Evolutionary conservation across 2,113 vertebrate genomes (phyloP), one percentile per base, ranked within the genome.

Genomic region (Arothron firmamentum): DNA sequence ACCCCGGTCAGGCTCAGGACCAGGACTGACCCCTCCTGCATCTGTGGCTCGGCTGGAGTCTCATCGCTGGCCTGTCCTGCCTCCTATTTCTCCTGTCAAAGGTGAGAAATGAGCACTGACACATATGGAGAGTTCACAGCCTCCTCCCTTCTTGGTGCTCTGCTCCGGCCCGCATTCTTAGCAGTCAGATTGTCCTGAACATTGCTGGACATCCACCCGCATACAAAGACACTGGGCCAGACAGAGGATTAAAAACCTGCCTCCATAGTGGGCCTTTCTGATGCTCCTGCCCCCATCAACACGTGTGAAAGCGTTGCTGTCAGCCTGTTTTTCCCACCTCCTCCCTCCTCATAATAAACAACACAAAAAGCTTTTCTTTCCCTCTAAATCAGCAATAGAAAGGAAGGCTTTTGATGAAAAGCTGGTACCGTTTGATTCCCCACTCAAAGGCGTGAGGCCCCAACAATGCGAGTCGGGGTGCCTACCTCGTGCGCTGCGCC

Each of bases 391-490:
- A 80, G 70, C 64, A 34, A 72, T 61, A 75, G 81, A 85, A 79
- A 79, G 72, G 72, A 90, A 90, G 89, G 85, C 90, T 89, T 94
- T 93, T 92, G 91, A 93, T 92, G 88, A 85, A 90, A 91, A 92
- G 92, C 92, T 94, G 92, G 92, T 94, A 92, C 92, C 89, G 90
- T 92, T 93, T 94, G 91, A 94, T 91, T 92, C 90, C 81, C 81
- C 78, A 90, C 91, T 92, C 85, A 92, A 94, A 93, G 93, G 89
- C 89, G 81, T 59, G 69, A 74, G 81, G 87, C 74, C 84, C 82
- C 66, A 87, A 92, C 92, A 93, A 92, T 93, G 67, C 89, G 79
- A 76, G 68, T 42, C 49, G 66, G 77, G 90, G 87, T 85, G 85
- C 87, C 85, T 86, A 49, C 86, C 88, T 93, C 89, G 87, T 90